Conservation (phyloP, 2,888 invertebrate species). For the Drosophila pegasa region DNA sequence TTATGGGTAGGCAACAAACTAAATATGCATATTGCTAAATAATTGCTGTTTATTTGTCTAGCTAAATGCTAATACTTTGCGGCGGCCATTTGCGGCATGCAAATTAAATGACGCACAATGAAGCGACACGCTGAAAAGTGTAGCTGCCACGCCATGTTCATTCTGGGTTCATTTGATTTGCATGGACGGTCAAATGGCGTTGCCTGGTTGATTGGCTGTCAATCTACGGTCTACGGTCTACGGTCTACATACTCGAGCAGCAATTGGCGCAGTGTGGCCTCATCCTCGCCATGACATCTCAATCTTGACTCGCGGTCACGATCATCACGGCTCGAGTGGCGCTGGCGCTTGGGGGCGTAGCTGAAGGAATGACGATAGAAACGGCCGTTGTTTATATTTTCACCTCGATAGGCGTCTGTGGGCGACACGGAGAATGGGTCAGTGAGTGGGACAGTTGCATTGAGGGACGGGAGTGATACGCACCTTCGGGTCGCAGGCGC, state of each 20-base stretch:
- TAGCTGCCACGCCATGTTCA: constrained; percentile 26
- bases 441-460: neutral
- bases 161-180: constrained; percentile 58
- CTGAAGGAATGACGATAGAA: constrained; percentile 85
- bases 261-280: constrained; percentile 97
- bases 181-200: constrained; percentile 22
- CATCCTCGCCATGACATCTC: constrained; percentile 89
- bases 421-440: neutral
- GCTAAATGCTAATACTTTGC: constrained; percentile 69
- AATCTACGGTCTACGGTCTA: too few relatives aligned
- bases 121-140: constrained; percentile 28
- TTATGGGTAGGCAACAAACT: constrained; percentile 53
- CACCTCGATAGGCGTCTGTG: constrained; percentile 83
- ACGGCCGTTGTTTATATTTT: constrained; percentile 84
- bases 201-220: constrained; percentile 5
- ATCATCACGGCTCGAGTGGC: constrained; percentile 84
- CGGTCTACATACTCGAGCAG: constrained; percentile 95
- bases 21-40: constrained; percentile 62
- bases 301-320: constrained; percentile 84
- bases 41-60: constrained; percentile 70
- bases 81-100: constrained; percentile 60
- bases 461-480: constrained; percentile 9
- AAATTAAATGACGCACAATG: constrained; percentile 75
- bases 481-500: constrained; percentile 85
- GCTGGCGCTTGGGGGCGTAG: constrained; percentile 84